Evolutionary conservation across 2,888 invertebrate genomes (phyloP).

Genomic region (Ferdinandea cuprea): DNA sequence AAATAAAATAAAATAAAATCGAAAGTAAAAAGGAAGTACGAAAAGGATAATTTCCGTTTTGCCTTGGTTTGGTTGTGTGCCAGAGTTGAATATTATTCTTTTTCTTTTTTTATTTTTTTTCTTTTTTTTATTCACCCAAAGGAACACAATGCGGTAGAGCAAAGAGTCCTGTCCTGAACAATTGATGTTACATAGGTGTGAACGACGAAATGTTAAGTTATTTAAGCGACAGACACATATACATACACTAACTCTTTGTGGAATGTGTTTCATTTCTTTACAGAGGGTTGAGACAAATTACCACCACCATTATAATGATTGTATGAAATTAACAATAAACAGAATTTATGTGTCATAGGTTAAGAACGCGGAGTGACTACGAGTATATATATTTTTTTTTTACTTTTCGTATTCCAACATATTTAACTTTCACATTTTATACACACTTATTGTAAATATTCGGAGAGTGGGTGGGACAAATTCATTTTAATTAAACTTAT

Average conservation of each 20-base stretch:
- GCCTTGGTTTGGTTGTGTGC: slow-evolving; percentile 39
- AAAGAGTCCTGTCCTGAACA: slow-evolving; percentile 16
- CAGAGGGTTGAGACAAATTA: slow-evolving; percentile 27
- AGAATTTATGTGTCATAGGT: slow-evolving; percentile 54
- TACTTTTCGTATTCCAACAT: background rate
- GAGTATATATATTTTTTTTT: no score
- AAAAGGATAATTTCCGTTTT: slow-evolving; percentile 69
- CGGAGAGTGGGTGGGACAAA: background rate
- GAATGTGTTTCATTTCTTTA: slow-evolving; percentile 2
- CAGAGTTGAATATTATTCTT: slow-evolving; percentile 27
- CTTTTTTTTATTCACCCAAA: slow-evolving; percentile 22
- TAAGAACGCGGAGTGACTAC: slow-evolving; percentile 19
- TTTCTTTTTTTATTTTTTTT: no score
- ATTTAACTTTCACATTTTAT: slow-evolving; percentile 5
- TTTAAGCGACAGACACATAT: slow-evolving; percentile 27
- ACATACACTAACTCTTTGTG: background rate
- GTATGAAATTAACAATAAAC: slow-evolving; percentile 26
- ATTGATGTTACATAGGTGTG: slow-evolving; percentile 37
- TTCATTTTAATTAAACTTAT: no score
- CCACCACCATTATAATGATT: slow-evolving; percentile 21
- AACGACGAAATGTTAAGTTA: slow-evolving; percentile 17
- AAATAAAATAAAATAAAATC: slow-evolving; percentile 42
- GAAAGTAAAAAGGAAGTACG: slow-evolving; percentile 56
- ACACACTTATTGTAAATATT: background rate
- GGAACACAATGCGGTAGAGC: slow-evolving; percentile 47